Percentiles rank a stretch among this genome's conserved stretches.
Conservation (phyloP, 2,113 vertebrate genomes). For the Ibidorhyncha struthersii region DNA sequence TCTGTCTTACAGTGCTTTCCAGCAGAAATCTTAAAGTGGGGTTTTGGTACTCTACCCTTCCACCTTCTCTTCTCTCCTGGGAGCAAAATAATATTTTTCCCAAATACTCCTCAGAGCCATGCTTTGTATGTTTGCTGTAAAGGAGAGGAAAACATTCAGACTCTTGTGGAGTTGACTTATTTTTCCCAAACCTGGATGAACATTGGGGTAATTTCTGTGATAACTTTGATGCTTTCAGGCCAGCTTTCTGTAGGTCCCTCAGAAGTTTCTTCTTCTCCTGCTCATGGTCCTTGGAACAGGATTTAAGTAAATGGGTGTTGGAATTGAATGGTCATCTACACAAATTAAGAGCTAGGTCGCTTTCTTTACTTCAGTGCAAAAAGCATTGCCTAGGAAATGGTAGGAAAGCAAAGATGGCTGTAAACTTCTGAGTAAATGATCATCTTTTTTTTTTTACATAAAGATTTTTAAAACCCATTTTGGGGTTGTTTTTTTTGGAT, state of each 20-base stretch:
- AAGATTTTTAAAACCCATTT: not conserved
- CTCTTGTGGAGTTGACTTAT: not conserved
- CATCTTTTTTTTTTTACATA: not conserved
- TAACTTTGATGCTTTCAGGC: not conserved
- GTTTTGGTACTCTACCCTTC: not conserved
- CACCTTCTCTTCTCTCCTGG: not conserved
- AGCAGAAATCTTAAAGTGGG: not conserved
- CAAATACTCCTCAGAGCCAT: not conserved
- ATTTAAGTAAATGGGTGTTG: not conserved
- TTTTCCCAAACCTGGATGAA: not conserved
- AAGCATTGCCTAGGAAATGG: not conserved
- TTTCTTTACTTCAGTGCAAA: not conserved
- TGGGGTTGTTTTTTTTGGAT: not conserved
- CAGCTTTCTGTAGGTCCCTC: not conserved
- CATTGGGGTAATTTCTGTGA: not conserved
- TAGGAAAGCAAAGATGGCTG: not conserved
- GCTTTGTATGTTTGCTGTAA: not conserved
- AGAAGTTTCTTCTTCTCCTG: not conserved
- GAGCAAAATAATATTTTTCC: not conserved
- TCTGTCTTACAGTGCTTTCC: not conserved
- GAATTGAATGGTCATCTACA: not conserved
- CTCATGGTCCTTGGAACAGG: not conserved
- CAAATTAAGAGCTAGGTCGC: not conserved
- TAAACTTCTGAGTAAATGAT: not conserved
- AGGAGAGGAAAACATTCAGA: not conserved